These are phyloP conservation scores for Isaurus tuberculatus DNA, from an alignment of 92 coral and sea anemone genomes.

Conservation along the genomic window DNA sequence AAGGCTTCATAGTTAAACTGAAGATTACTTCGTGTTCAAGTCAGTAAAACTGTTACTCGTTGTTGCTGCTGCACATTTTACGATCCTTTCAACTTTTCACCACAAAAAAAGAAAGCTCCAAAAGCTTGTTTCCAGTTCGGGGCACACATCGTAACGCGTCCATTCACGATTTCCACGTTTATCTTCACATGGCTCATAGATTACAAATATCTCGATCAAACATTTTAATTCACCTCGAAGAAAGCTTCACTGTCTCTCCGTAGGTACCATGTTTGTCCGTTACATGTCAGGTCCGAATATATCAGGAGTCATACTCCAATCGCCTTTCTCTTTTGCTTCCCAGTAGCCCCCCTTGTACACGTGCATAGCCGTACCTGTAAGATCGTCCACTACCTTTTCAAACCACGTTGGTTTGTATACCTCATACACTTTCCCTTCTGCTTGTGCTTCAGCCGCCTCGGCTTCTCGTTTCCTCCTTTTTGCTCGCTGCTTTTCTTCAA, in stretches of 20 bases:
- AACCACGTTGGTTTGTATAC: slow-evolving; percentile 95
- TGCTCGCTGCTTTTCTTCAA: slow-evolving; percentile 96
- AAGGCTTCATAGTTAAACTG: not conserved
- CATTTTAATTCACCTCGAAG: not conserved
- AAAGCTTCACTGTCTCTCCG: not conserved
- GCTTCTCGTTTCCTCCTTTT: slow-evolving; percentile 87
- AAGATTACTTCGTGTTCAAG: not conserved
- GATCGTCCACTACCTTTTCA: slow-evolving; percentile 89
- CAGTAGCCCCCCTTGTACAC: slow-evolving; percentile 99
- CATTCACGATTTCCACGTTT: not conserved
- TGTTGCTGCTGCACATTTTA: not conserved
- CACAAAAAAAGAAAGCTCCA: not conserved
- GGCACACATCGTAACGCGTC: not conserved
- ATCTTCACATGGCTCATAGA: not conserved
- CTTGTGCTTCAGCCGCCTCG: slow-evolving; percentile 81
- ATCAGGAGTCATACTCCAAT: slow-evolving; percentile 92
- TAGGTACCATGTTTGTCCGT: not conserved
- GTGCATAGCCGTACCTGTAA: slow-evolving; percentile 74
- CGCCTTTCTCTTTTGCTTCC: slow-evolving; percentile 96
- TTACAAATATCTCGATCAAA: not conserved
- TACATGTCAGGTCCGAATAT: slow-evolving; percentile 64
- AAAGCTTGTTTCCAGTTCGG: not conserved
- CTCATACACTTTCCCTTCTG: slow-evolving; percentile 89
- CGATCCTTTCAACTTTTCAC: not conserved
- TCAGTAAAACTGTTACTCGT: not conserved